phyloP scores from a whole-genome alignment of 2,113 vertebrate species.

The Paracanthobrama guichenoti region DNA sequence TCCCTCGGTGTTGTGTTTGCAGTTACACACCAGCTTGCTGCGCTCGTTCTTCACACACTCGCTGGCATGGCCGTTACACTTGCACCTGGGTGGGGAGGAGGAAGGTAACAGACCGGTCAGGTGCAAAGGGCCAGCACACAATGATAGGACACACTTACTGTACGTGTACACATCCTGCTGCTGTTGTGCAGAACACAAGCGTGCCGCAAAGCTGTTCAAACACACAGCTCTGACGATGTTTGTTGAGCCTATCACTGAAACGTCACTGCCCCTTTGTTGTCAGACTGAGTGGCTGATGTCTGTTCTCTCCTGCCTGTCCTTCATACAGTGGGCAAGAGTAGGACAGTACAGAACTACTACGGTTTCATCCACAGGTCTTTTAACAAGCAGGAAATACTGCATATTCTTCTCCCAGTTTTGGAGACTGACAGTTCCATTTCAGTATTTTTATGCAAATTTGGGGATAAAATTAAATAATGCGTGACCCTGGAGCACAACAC shows the following conservation, averaged over 20 bases:
- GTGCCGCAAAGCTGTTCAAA: constrained; percentile 52
- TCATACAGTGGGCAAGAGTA: not conserved
- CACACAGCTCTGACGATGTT: constrained; percentile 28
- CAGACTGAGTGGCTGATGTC: constrained; percentile 36
- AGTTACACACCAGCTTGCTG: constrained; percentile 84
- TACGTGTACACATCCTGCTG: constrained; percentile 35
- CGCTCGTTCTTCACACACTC: constrained; percentile 83
- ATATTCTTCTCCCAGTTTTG: not conserved
- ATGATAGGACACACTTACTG: constrained; percentile 20
- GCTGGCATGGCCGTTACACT: constrained; percentile 93
- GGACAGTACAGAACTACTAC: not conserved
- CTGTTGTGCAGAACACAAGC: constrained; percentile 30
- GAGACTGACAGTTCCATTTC: not conserved
- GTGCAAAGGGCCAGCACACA: constrained; percentile 9
- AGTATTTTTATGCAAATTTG: not conserved
- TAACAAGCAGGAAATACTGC: not conserved
- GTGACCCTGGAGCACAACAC: too few species aligned
- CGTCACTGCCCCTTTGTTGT: constrained; percentile 50
- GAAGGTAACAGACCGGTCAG: constrained; percentile 29
- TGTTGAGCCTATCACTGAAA: constrained; percentile 36
- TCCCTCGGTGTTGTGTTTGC: constrained; percentile 92
- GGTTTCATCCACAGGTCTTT: not conserved
- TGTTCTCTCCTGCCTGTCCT: constrained; percentile 37
- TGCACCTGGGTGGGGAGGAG: constrained; percentile 79
- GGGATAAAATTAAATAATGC: not conserved